These are phyloP conservation scores for Melanchra persicariae DNA, from an alignment of 2,888 invertebrate species.

Conservation along the genomic window DNA sequence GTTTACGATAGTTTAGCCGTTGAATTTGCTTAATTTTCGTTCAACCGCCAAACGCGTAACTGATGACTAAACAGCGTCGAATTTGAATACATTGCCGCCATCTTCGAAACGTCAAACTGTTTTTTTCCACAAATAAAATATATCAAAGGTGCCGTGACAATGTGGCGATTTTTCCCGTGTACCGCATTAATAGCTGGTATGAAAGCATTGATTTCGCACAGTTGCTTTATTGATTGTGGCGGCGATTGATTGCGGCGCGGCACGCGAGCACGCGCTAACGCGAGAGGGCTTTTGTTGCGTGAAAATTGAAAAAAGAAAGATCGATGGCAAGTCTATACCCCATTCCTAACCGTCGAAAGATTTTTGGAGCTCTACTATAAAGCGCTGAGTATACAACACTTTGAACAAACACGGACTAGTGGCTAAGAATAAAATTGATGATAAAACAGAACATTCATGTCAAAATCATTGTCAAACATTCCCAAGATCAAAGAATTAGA, in stretches of 20 bases:
- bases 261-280: constrained; percentile 80
- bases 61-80: constrained; percentile 33
- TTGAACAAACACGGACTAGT: constrained; percentile 21
- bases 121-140: constrained; percentile 61
- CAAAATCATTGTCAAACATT: constrained; percentile 51
- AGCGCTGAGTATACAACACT: constrained; percentile 31
- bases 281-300: constrained; percentile 71
- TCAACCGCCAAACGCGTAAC: constrained; percentile 19
- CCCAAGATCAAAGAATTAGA: constrained; percentile 51
- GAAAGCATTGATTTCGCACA: constrained; percentile 88
- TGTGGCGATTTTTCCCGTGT: constrained; percentile 75
- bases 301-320: constrained; percentile 70
- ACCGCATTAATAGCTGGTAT: constrained; percentile 75
- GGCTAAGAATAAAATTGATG: constrained; percentile 41
- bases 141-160: constrained; percentile 67
- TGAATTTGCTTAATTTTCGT: constrained; percentile 12
- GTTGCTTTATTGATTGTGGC: constrained; percentile 86
- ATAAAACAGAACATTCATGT: constrained; percentile 48
- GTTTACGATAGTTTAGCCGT: constrained; percentile 24
- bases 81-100: constrained; percentile 48
- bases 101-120: constrained; percentile 37
- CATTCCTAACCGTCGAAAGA: constrained; percentile 34
- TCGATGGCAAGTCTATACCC: constrained; percentile 56
- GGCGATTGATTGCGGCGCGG: constrained; percentile 81
- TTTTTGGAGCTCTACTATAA: constrained; percentile 24